Evolutionary conservation across 2,113 vertebrate species (phyloP).

Genomic region (Calypte anna): DNA sequence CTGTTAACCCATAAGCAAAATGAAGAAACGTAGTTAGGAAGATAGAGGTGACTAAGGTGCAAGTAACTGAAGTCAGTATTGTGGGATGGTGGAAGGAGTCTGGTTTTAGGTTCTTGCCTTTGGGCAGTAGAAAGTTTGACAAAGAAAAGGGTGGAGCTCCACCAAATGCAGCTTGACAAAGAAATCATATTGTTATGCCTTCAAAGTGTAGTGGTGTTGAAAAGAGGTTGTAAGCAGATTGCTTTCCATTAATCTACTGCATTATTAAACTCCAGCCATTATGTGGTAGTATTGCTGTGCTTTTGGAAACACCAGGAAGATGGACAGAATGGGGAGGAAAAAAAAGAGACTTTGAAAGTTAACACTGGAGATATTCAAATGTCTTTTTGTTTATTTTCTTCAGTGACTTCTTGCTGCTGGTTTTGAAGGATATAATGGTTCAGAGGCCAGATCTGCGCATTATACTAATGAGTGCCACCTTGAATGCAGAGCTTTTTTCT

Average conservation of each 20-base stretch:
- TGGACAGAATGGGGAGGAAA: neutral
- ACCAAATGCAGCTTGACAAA: neutral
- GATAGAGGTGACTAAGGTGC: neutral
- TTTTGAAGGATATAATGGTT: slow-evolving; percentile 90
- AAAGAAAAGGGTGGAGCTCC: too few relatives aligned
- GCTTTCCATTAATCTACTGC: neutral
- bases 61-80: neutral
- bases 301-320: neutral
- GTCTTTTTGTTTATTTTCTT: slow-evolving; percentile 38
- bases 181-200: neutral
- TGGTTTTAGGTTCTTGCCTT: neutral
- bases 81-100: neutral
- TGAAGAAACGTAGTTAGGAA: neutral
- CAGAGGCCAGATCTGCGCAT: slow-evolving; percentile 89
- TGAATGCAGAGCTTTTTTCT: slow-evolving; percentile 94
- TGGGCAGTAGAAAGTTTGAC: neutral
- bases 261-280: neutral
- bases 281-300: neutral
- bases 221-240: neutral
- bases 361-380: neutral
- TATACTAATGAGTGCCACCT: slow-evolving; percentile 96
- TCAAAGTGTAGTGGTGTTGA: neutral
- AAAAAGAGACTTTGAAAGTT: neutral
- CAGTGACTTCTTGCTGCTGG: slow-evolving; percentile 96
- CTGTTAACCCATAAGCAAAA: neutral